Evolutionary conservation across 2,797 vertebrate species (phyloP).

Genomic region (Peromyscus eremicus): DNA sequence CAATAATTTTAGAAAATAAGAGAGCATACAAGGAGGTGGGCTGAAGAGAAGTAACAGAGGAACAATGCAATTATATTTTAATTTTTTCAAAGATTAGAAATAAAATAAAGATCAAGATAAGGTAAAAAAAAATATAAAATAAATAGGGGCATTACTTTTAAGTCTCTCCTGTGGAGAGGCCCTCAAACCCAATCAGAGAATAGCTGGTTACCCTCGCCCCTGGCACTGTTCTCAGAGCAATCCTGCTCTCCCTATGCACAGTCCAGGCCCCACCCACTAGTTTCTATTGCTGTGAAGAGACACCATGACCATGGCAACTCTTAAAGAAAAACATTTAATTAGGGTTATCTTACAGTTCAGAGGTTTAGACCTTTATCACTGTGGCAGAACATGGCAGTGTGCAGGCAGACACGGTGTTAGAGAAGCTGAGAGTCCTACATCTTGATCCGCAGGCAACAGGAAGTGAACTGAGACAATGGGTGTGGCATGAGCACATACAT

Average conservation of each 20-base stretch:
- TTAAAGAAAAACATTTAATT: neutral
- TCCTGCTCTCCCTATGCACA: neutral
- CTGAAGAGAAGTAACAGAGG: neutral
- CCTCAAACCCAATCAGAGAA: neutral
- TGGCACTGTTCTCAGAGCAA: neutral
- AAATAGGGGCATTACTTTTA: neutral
- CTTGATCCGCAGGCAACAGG: neutral
- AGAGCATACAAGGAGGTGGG: neutral
- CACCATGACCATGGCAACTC: neutral
- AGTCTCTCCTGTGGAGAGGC: neutral
- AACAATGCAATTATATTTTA: neutral
- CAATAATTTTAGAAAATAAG: neutral
- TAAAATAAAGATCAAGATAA: neutral
- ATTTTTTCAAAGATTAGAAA: neutral
- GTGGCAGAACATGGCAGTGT: neutral
- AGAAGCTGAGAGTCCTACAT: neutral
- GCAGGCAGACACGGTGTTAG: neutral
- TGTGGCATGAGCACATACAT: accelerated
- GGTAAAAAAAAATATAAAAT: neutral
- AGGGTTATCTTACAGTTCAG: neutral
- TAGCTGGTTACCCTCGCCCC: no score
- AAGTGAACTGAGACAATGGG: neutral
- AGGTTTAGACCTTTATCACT: neutral
- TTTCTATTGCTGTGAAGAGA: neutral
- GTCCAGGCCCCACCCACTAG: neutral